Conservation (phyloP, 2,888 invertebrate species). For the Parnassius orleans region DNA sequence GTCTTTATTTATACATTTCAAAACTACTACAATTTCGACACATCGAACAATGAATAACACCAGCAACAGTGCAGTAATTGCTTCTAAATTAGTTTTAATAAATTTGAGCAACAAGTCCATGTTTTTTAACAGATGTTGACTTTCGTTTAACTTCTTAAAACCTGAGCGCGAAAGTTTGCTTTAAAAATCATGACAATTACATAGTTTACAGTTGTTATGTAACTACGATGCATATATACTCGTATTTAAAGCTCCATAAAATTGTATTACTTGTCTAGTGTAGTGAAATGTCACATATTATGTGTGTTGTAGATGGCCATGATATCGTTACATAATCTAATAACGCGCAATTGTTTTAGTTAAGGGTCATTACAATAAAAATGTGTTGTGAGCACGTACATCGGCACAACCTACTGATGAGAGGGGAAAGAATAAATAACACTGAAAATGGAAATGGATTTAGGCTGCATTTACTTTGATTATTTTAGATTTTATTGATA, state of each 20-base stretch:
- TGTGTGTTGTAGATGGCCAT: background rate
- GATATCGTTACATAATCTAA: conserved; percentile 2
- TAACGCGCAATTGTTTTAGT: background rate
- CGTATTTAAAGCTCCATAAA: conserved; percentile 2
- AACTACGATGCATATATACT: conserved; percentile 9
- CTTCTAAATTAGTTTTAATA: background rate
- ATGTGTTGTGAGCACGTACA: too few species aligned
- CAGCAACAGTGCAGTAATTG: too few species aligned
- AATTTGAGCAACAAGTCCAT: conserved; percentile 6
- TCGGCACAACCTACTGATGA: background rate
- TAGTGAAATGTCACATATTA: background rate
- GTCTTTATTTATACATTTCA: too few species aligned
- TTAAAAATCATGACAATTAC: conserved; percentile 28
- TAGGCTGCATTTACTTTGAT: too few species aligned
- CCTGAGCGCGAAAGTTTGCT: conserved; percentile 46
- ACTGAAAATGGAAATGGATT: too few species aligned
- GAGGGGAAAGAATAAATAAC: too few species aligned
- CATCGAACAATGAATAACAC: too few species aligned
- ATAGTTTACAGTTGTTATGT: conserved; percentile 19
- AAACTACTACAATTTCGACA: too few species aligned
- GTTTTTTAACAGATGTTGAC: conserved; percentile 46
- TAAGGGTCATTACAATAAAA: background rate
- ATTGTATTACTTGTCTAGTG: conserved; percentile 13
- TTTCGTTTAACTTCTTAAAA: conserved; percentile 43
- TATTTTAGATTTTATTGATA: too few species aligned